Conservation (phyloP, 1,140 invertebrate species). For the Dendroctonus valens region DNA sequence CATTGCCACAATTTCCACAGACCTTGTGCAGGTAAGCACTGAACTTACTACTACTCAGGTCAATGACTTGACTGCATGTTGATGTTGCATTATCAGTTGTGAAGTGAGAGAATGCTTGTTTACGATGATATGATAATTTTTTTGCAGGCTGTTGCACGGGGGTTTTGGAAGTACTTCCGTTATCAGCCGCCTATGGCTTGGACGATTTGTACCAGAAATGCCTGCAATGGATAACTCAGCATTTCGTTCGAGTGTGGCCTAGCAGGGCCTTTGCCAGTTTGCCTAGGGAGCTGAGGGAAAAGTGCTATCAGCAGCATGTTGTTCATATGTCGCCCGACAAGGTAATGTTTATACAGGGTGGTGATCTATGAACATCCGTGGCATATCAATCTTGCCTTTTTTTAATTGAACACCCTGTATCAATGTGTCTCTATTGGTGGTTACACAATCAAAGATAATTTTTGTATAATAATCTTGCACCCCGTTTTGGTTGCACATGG, state of each 20-base stretch:
- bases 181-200: slow-evolving; percentile 80
- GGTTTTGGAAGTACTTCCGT: slow-evolving; percentile 77
- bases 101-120: neutral
- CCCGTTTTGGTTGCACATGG: no score
- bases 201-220: slow-evolving; percentile 84
- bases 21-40: slow-evolving; percentile 54
- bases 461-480: no score
- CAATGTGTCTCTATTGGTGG: no score
- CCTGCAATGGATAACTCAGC: slow-evolving; percentile 78
- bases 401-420: no score
- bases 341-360: neutral
- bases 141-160: slow-evolving; percentile 45
- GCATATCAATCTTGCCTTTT: no score
- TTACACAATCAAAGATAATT: no score
- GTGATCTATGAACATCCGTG: no score
- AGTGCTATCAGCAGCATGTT: slow-evolving; percentile 79
- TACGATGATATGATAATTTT: neutral
- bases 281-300: slow-evolving; percentile 75
- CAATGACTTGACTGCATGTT: no score
- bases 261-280: slow-evolving; percentile 79
- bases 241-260: slow-evolving; percentile 84
- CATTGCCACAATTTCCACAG: slow-evolving; percentile 90
- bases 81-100: neutral
- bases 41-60: no score
- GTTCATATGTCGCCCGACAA: slow-evolving; percentile 60